Evolutionary conservation across 2,797 vertebrate species (phyloP).

Genomic region (Amniataba percoides): DNA sequence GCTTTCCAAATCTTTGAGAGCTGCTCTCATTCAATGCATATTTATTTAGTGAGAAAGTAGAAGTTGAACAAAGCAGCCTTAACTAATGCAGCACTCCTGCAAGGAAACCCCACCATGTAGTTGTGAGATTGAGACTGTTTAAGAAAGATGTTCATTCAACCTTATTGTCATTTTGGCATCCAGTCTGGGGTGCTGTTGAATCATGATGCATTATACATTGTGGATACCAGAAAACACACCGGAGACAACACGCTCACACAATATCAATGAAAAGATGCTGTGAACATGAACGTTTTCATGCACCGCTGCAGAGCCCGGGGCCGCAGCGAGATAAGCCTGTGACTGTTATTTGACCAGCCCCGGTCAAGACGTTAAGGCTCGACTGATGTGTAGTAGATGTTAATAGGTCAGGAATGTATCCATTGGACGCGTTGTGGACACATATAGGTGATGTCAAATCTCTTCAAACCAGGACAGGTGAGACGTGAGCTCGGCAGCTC

Average conservation of each 20-base stretch:
- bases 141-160: neutral
- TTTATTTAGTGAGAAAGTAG: slow-evolving; percentile 4
- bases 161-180: neutral
- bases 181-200: neutral
- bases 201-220: neutral
- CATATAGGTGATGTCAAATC: neutral
- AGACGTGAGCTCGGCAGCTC: slow-evolving; percentile 4
- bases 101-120: neutral
- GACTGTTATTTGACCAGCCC: neutral
- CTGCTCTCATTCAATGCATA: neutral
- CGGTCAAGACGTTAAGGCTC: neutral
- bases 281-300: neutral
- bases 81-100: no score
- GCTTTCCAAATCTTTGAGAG: neutral
- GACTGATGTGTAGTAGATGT: neutral
- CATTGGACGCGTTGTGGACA: neutral
- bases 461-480: neutral
- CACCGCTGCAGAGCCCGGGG: neutral
- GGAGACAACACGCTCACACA: no score
- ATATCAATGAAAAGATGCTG: neutral
- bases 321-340: neutral
- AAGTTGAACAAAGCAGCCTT: neutral
- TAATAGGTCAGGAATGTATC: neutral
- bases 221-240: neutral
- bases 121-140: neutral